Evolutionary conservation across 2,888 invertebrate genomes (phyloP).

Genomic region (Platycheirus rosarum): DNA sequence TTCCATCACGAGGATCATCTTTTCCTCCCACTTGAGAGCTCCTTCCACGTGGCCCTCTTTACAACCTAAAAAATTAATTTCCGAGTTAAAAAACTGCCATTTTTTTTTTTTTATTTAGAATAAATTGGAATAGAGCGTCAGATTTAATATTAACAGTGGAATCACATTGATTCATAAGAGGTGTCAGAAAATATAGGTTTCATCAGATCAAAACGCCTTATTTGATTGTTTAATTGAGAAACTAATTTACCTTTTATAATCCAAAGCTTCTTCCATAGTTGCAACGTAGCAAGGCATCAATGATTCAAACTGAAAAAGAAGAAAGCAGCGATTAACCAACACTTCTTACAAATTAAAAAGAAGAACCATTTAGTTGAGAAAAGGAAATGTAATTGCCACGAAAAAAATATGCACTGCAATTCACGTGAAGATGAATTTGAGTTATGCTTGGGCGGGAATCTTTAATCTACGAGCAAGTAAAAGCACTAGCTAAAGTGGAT

Average conservation of each 20-base stretch:
- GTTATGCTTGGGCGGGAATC: conserved; percentile 80
- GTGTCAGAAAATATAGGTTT: conserved; percentile 80
- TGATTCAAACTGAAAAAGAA: background rate
- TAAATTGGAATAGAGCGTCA: too few species aligned
- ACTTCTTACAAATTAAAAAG: background rate
- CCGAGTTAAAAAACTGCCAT: too few species aligned
- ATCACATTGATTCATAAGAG: conserved; percentile 81
- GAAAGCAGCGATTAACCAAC: background rate
- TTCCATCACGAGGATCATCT: background rate
- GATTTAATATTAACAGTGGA: conserved; percentile 66
- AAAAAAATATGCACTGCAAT: conserved; percentile 81
- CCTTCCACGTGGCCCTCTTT: background rate
- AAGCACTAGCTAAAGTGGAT: conserved; percentile 80
- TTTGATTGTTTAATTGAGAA: background rate
- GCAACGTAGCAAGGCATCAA: background rate
- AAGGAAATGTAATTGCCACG: conserved; percentile 76
- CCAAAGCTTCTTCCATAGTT: background rate
- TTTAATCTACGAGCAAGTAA: conserved; percentile 79
- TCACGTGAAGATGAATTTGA: conserved; percentile 76
- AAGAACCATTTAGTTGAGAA: background rate
- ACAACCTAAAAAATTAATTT: too few species aligned
- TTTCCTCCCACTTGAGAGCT: background rate
- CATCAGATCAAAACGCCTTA: conserved; percentile 76
- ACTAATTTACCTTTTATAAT: conserved; percentile 43
- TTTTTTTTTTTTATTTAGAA: too few species aligned